These are phyloP conservation scores for Aurelia sp. DNA, from an alignment of 30 jellyfish, hydroid and myxozoan genomes.

Conservation along the genomic window DNA sequence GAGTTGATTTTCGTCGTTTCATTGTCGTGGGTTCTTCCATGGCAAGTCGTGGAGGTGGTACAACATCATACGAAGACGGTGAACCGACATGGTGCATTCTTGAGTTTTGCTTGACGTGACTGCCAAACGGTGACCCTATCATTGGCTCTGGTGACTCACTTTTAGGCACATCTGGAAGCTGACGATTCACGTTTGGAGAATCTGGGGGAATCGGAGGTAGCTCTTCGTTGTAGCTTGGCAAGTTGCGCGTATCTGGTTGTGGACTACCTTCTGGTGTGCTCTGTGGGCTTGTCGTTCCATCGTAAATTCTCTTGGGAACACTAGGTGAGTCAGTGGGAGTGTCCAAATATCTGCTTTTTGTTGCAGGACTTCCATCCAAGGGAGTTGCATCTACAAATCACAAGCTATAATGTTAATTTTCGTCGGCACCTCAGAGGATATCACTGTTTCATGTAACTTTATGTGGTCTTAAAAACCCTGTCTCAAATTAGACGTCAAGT, in stretches of 20 bases:
- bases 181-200: slow-evolving; percentile 4
- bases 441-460: too few relatives aligned
- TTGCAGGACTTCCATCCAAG: too few relatives aligned
- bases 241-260: not conserved
- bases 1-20: not conserved
- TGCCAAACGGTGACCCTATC: slow-evolving; percentile 1
- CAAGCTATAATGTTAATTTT: too few relatives aligned
- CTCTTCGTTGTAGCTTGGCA: slow-evolving; percentile 45
- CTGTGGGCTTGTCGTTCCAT: not conserved
- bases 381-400: too few relatives aligned
- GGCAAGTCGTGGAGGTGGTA: slow-evolving; percentile 45
- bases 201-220: slow-evolving; percentile 61
- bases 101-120: slow-evolving; percentile 17
- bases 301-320: not conserved
- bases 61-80: slow-evolving; percentile 43
- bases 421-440: too few relatives aligned
- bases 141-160: slow-evolving; percentile 6
- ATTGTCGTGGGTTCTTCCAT: not conserved
- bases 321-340: slow-evolving; percentile 4
- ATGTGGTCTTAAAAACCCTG: too few relatives aligned
- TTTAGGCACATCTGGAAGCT: slow-evolving; percentile 2
- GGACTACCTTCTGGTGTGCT: not conserved
- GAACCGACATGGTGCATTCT: not conserved
- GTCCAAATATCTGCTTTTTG: slow-evolving; percentile 6
- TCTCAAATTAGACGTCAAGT: too few relatives aligned